Percentiles rank a stretch among this genome's conserved stretches.
phyloP scores from a whole-genome alignment of 2,888 invertebrate genomes.

The Stenolophus ochropezus region DNA sequence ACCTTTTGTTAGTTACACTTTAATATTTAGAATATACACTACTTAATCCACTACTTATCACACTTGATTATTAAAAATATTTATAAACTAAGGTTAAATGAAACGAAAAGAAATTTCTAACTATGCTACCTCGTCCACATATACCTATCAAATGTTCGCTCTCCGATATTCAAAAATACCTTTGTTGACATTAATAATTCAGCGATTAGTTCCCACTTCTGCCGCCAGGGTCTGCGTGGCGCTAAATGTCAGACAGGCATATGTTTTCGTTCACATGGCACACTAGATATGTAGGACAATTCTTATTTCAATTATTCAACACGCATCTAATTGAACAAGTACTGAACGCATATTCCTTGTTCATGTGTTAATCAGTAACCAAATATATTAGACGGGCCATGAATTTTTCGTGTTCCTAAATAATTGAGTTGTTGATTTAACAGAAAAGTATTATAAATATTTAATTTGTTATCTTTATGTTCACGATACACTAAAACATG shows the following conservation, averaged over 20 bases:
- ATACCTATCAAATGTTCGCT: background rate
- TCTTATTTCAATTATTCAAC: conserved; percentile 28
- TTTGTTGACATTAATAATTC: conserved; percentile 11
- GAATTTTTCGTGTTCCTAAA: background rate
- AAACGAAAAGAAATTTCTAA: background rate
- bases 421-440: background rate
- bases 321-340: conserved; percentile 10
- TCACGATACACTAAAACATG: background rate
- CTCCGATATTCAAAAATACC: conserved; percentile 8
- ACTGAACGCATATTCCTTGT: background rate
- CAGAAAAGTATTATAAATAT: too few species aligned
- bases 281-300: conserved; percentile 38
- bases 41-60: background rate
- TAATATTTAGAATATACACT: background rate
- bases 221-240: background rate
- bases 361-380: background rate
- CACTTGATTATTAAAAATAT: background rate
- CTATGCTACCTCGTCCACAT: background rate
- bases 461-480: background rate
- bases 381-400: background rate
- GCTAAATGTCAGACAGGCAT: conserved; percentile 30
- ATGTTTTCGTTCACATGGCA: conserved; percentile 28
- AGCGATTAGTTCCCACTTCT: conserved; percentile 5
- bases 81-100: background rate
- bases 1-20: background rate